Evolutionary conservation across 2,113 vertebrate genomes (phyloP).

Genomic region (Ancistrus triradiatus): DNA sequence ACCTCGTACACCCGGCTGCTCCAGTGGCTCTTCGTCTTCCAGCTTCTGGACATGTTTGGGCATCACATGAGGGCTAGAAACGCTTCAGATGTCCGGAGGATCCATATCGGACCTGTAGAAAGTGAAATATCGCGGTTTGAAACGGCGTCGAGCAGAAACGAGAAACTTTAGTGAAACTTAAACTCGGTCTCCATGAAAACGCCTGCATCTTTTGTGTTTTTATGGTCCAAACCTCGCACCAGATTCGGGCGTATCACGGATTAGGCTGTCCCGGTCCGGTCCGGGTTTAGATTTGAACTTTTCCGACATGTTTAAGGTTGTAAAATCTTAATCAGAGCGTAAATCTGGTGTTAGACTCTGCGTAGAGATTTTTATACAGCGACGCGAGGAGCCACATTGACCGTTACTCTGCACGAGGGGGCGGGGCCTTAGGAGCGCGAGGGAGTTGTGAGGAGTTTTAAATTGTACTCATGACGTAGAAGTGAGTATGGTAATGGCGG

Average conservation of each 20-base stretch:
- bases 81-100: slow-evolving; percentile 37
- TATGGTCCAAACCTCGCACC: neutral
- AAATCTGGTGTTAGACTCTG: too few relatives aligned
- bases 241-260: neutral
- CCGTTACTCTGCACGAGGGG: slow-evolving; percentile 43
- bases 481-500: too few relatives aligned
- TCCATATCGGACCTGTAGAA: neutral
- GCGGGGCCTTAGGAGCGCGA: slow-evolving; percentile 37
- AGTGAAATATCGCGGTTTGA: neutral
- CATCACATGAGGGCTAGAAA: slow-evolving; percentile 50
- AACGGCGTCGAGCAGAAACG: neutral
- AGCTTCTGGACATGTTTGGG: slow-evolving; percentile 88
- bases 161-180: neutral
- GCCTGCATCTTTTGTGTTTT: neutral
- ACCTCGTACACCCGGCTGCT: slow-evolving; percentile 93
- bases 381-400: slow-evolving; percentile 20
- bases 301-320: slow-evolving; percentile 23
- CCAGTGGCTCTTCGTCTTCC: slow-evolving; percentile 97
- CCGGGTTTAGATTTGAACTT: slow-evolving; percentile 11
- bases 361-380: neutral
- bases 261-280: neutral
- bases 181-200: neutral
- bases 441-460: too few relatives aligned
- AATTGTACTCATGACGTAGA: too few relatives aligned
- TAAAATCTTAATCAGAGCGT: neutral